phyloP scores from a whole-genome alignment of 2,888 invertebrate species.

The Chorisops tibialis region DNA sequence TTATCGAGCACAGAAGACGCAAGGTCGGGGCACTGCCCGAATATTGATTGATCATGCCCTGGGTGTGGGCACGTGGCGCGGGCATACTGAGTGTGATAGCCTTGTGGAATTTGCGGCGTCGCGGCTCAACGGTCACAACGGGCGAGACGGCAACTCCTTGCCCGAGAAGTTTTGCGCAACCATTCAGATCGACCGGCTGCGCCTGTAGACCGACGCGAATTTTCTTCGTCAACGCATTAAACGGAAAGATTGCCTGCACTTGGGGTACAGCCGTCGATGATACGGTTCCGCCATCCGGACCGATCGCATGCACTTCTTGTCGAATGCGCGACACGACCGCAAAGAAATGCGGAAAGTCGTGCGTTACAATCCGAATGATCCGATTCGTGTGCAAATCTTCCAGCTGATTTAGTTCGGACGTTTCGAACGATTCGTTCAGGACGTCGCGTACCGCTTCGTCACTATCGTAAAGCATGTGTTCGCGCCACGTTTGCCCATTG shows the following conservation, averaged over 20 bases:
- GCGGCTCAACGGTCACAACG: conserved; percentile 96
- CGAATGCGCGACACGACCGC: conserved; percentile 91
- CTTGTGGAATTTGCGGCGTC: conserved; percentile 97
- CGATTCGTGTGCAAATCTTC: conserved; percentile 85
- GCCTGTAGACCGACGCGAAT: conserved; percentile 98
- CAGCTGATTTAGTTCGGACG: conserved; percentile 66
- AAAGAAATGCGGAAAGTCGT: conserved; percentile 97
- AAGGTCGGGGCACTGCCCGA: conserved; percentile 77
- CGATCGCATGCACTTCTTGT: conserved; percentile 96
- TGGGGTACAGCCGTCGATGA: conserved; percentile 91
- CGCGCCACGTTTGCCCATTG: conserved; percentile 98
- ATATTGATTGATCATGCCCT: conserved; percentile 81
- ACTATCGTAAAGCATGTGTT: conserved; percentile 82
- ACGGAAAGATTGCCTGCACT: conserved; percentile 81
- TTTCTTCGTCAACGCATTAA: conserved; percentile 96
- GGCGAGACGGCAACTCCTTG: conserved; percentile 97
- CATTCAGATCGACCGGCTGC: conserved; percentile 84
- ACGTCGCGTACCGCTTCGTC: conserved; percentile 90
- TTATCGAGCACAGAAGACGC: conserved; percentile 90
- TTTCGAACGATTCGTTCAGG: conserved; percentile 84
- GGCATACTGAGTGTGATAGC: conserved; percentile 97
- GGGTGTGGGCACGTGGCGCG: conserved; percentile 62
- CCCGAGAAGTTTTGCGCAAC: conserved; percentile 83
- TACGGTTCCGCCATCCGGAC: conserved; percentile 95
- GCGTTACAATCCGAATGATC: conserved; percentile 90